Conservation (phyloP, 2,888 invertebrate species). For the Monopis laevigella region DNA sequence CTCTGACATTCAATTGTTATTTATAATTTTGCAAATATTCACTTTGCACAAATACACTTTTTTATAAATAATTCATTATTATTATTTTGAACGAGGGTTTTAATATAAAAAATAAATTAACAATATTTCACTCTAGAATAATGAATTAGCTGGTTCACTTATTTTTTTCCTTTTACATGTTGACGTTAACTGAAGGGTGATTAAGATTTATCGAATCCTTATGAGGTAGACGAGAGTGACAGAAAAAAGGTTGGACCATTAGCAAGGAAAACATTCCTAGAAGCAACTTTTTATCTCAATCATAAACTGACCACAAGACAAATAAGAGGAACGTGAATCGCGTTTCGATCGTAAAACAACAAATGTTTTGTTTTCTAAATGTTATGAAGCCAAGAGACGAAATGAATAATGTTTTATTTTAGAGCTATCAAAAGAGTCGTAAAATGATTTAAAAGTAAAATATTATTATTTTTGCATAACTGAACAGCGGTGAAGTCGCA, state of each 20-base stretch:
- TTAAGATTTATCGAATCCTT: constrained; percentile 25
- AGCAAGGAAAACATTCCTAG: constrained; percentile 7
- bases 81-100: no score
- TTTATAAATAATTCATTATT: no score
- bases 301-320: constrained; percentile 6
- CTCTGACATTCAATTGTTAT: no score
- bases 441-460: background rate
- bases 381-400: background rate
- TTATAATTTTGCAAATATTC: no score
- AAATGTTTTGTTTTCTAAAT: background rate
- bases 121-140: no score
- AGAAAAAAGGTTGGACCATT: constrained; percentile 17
- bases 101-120: no score
- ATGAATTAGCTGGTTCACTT: constrained; percentile 21
- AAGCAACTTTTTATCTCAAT: constrained; percentile 6
- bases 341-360: background rate
- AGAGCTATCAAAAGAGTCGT: background rate
- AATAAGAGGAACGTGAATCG: constrained; percentile 5
- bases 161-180: constrained; percentile 23
- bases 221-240: constrained; percentile 14
- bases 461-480: background rate
- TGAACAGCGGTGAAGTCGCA: background rate
- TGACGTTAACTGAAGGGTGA: constrained; percentile 21
- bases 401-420: background rate
- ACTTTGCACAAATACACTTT: no score